Percentiles rank a stretch among this genome's conserved stretches.
These are phyloP conservation scores for Drosophila kuntzei DNA, from an alignment of 2,888 invertebrate genomes.

Conservation along the genomic window DNA sequence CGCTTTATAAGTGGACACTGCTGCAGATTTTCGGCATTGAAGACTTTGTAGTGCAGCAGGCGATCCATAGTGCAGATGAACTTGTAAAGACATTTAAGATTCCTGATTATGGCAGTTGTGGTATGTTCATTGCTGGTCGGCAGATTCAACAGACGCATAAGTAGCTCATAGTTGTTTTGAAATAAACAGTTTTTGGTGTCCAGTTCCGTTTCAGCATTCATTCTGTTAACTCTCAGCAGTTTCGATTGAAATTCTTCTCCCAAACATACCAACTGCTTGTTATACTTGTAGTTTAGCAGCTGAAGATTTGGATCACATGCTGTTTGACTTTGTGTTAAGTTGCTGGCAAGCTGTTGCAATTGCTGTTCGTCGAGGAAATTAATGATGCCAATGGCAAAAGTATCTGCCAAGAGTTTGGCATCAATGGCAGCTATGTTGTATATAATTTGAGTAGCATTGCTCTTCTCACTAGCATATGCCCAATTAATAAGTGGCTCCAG, in stretches of 20 bases:
- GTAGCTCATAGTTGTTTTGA: constrained; percentile 79
- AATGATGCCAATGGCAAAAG: constrained; percentile 80
- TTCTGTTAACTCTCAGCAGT: neutral
- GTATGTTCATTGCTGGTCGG: constrained; percentile 62
- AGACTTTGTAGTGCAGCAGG: constrained; percentile 77
- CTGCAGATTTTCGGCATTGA: constrained; percentile 57
- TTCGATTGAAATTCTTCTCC: constrained; percentile 49
- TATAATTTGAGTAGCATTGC: constrained; percentile 70
- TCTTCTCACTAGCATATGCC: constrained; percentile 69
- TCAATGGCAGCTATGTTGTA: constrained; percentile 77
- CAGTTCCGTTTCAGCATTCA: neutral
- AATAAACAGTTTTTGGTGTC: constrained; percentile 73
- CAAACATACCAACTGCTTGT: constrained; percentile 74
- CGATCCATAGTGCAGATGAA: constrained; percentile 71
- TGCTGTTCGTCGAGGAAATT: constrained; percentile 78
- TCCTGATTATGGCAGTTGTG: constrained; percentile 60
- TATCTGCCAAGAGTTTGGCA: constrained; percentile 75
- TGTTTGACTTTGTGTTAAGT: neutral
- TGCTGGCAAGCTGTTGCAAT: constrained; percentile 24
- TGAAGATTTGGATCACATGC: constrained; percentile 23
- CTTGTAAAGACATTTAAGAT: constrained; percentile 69
- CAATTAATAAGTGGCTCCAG: constrained; percentile 73
- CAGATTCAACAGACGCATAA: constrained; percentile 81
- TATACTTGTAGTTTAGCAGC: constrained; percentile 78
- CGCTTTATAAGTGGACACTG: constrained; percentile 83